phyloP scores from a whole-genome alignment of 2,113 vertebrate genomes.

The Macrotis lagotis region DNA sequence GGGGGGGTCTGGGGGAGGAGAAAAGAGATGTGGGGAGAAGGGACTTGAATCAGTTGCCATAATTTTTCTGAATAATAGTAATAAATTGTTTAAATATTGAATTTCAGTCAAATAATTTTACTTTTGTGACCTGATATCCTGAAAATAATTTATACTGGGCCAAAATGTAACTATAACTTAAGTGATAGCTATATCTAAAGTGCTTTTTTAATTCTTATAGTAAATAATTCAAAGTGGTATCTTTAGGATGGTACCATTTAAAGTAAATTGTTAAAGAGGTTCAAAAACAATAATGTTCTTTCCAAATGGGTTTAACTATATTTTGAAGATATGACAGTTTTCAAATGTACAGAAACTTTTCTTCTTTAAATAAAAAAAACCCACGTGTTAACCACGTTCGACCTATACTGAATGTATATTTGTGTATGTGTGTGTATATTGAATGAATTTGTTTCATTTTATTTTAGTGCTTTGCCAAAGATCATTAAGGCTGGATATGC shows the following conservation, averaged over 20 bases:
- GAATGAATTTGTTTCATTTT: conserved; percentile 83
- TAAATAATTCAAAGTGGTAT: conserved; percentile 76
- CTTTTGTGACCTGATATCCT: conserved; percentile 73
- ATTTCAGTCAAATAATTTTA: conserved; percentile 79
- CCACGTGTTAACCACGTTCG: neutral
- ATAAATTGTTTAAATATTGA: conserved; percentile 82
- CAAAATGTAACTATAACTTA: conserved; percentile 68
- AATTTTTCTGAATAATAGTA: conserved; percentile 81
- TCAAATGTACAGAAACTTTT: conserved; percentile 66
- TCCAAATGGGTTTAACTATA: conserved; percentile 67
- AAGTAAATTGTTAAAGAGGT: conserved; percentile 57
- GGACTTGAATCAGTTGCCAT: conserved; percentile 78
- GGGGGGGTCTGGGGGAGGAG: conserved; percentile 22
- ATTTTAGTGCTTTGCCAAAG: conserved; percentile 95
- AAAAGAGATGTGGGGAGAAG: conserved; percentile 53
- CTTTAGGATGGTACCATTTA: conserved; percentile 66
- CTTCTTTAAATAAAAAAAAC: conserved; percentile 68
- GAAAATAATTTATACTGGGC: conserved; percentile 75
- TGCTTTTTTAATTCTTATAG: conserved; percentile 58
- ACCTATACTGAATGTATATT: neutral
- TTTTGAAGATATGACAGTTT: conserved; percentile 61
- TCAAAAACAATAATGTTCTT: conserved; percentile 62
- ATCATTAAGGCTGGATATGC: conserved; percentile 98
- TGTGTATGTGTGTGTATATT: conserved; percentile 59
- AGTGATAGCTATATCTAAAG: conserved; percentile 67